Evolutionary conservation across 2,888 invertebrate genomes (phyloP), one percentile per base, ranked within the genome.

Genomic region (Melieria omissa): DNA sequence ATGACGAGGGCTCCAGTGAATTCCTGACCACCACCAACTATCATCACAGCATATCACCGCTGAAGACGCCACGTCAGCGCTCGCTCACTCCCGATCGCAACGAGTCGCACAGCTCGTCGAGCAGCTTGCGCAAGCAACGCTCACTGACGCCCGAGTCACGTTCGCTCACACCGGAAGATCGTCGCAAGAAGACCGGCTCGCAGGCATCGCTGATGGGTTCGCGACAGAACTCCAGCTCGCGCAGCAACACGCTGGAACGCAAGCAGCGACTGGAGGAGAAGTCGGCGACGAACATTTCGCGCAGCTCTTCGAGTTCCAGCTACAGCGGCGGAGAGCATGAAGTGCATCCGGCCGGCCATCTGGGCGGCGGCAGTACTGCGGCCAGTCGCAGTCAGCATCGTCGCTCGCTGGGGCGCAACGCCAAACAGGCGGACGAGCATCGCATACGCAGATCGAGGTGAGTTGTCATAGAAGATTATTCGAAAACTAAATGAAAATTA

Each of bases 291-390:
- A 85, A 82, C 77, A 84, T 86, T 60, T 86, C 87, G 9, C 80
- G 87, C 41, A 87, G 87, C 70, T 87, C 87, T 5, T 87, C 87
- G 0, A 87, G 87, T 69, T 87, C 87, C 1, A 87, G 87, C 55
- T 87, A 87, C 69, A 87, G 86, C 67, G 87, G 86, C 12, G 81
- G 84, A 0, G 85, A 85, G 1, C 73, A 73, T 0, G 79, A 80
- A 41, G 80, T 80, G 16, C 75, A 76, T 0, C 65, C 5, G 71
- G 70, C 1, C 61, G 54, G 45, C 9, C 52, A 29, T 6, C 63
- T 44, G 42, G 46, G 42, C 58, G 62, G 29, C 54, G 70, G 64
- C 47, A 46, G 65, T 12, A 71, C 64, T 3, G 45, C 63, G 10
- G 67, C 61, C 63, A 47, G 41, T 61, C 66, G 65, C 5, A 57